phyloP scores from a whole-genome alignment of 2,888 invertebrate genomes.

The Nemoura dubitans region DNA sequence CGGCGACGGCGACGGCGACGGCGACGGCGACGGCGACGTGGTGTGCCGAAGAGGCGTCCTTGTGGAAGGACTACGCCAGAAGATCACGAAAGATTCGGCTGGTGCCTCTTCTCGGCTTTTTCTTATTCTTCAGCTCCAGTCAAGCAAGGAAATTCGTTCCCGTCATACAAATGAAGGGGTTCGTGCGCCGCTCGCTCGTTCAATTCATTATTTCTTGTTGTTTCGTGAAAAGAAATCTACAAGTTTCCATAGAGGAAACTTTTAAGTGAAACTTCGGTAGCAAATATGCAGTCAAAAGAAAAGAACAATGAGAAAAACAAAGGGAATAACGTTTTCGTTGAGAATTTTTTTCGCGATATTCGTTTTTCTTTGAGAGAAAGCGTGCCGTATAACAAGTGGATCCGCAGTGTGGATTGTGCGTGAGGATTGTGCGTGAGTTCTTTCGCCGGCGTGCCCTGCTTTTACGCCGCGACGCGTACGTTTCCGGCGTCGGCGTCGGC shows the following conservation, averaged over 20 bases:
- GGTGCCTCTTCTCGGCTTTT: background rate
- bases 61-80: too few species aligned
- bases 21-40: too few species aligned
- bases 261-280: constrained; percentile 38
- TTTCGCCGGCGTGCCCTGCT: background rate
- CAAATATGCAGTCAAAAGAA: constrained; percentile 37
- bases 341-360: constrained; percentile 28
- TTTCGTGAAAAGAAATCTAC: constrained; percentile 38
- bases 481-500: background rate
- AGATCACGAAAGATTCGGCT: background rate
- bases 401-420: background rate
- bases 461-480: background rate
- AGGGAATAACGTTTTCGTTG: constrained; percentile 8
- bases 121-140: constrained; percentile 27
- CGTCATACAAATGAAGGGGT: constrained; percentile 13
- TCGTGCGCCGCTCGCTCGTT: constrained; percentile 14
- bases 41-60: too few species aligned
- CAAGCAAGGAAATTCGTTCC: background rate
- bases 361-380: constrained; percentile 8
- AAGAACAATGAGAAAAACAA: constrained; percentile 27
- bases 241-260: constrained; percentile 26
- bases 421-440: background rate
- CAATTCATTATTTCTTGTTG: constrained; percentile 39
- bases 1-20: background rate
- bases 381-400: background rate